Base-by-base conservation (phyloP, 2,797 vertebrate genomes). In the Microctenopoma steveboyesi region DNA sequence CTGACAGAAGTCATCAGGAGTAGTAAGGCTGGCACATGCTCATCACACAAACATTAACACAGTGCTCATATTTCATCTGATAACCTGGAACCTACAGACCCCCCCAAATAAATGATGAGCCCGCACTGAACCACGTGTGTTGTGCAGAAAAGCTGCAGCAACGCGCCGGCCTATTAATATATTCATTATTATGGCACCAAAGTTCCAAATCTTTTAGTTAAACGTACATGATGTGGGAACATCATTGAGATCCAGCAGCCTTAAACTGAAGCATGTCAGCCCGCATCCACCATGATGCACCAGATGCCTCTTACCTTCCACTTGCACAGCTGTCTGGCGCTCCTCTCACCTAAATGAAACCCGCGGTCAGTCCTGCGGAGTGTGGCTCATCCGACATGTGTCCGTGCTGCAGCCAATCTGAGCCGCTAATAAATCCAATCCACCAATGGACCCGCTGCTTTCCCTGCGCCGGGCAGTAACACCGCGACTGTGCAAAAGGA, bases 401-500 rank as follows among this genome's bases (percentile, higher is more conserved):
- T 37, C 30, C 53, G 60, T 22, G 46, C 60, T 33, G 65, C 11
- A 39, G 78, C 74, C 56, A 64, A 64, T 81, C 52, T 70, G 62
- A 53, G 69, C 45, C 64, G 54, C 65, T 65, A 76, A 88, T 86
- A 76, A 85, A 89, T 85, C 63, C 57, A 80, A 88, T 86, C 63
- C 67, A 74, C 79, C 85, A 69, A 86, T 83, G 77, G 79, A 86
- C 50, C 83, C 25, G 35, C 71, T 59, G 64, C 60, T 71, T 52
- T 66, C 33, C 35, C 52, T 46, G 45, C 56, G 16, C 69, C 15
- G 65, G 46, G 81, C 72, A 86, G 82, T 82, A 69, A 46, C 62
- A 79, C 65, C 73, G 83, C 68, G 74, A 48, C 49, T 77, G 66
- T 72, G 60, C 14, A 13, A 42, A 60, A 48, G 48, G 66, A 62